phyloP scores from a whole-genome alignment of 1,140 invertebrate species.

The Drosophila punjabiensis region DNA sequence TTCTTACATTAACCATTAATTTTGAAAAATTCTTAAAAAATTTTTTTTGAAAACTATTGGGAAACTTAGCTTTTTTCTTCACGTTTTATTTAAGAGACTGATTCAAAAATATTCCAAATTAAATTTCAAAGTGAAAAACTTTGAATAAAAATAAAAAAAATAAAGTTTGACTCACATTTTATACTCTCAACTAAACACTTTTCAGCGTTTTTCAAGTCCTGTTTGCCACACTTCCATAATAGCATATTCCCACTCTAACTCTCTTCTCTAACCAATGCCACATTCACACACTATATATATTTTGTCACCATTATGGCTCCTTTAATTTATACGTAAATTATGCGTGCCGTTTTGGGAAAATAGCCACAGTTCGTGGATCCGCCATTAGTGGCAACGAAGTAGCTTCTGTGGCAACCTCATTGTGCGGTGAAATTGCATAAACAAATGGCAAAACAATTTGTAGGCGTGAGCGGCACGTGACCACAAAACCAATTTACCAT shows the following conservation, averaged over 20 bases:
- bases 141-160: too few relatives aligned
- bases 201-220: neutral
- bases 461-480: conserved; percentile 80
- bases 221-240: neutral
- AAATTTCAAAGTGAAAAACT: too few relatives aligned
- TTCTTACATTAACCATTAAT: too few relatives aligned
- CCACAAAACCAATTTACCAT: conserved; percentile 80
- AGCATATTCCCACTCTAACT: neutral
- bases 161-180: neutral
- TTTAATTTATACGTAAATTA: conserved; percentile 62
- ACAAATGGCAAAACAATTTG: conserved; percentile 83
- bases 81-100: too few relatives aligned
- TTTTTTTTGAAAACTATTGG: too few relatives aligned
- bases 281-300: conserved; percentile 16
- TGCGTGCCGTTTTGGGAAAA: conserved; percentile 70
- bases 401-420: conserved; percentile 31
- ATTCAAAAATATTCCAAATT: too few relatives aligned
- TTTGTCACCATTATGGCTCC: conserved; percentile 39
- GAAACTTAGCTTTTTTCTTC: too few relatives aligned
- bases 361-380: conserved; percentile 51
- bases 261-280: neutral
- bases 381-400: conserved; percentile 39
- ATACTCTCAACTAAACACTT: neutral
- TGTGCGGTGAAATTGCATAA: conserved; percentile 77
- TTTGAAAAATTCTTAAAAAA: too few relatives aligned